phyloP scores from a whole-genome alignment of 2,797 vertebrate species.

The Chromobotia macracanthus region DNA sequence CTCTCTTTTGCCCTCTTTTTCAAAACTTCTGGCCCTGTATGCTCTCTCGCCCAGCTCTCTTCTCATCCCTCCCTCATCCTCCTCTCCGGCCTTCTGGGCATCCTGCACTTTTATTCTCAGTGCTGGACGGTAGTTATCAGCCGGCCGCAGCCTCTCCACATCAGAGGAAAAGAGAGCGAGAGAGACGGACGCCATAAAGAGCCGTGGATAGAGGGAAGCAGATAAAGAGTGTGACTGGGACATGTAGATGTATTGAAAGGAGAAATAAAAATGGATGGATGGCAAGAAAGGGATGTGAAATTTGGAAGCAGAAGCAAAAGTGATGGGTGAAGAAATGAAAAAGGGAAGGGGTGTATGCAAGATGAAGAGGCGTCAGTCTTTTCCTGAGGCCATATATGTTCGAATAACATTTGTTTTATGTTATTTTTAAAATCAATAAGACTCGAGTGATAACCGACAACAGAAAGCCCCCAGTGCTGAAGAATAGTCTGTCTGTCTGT shows the following conservation, averaged over 20 bases:
- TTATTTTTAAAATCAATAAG: neutral
- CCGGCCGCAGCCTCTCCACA: constrained; percentile 51
- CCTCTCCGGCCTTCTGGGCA: constrained; percentile 48
- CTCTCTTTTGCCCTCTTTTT: constrained; percentile 34
- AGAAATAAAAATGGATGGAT: constrained; percentile 3
- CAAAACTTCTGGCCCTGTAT: constrained; percentile 19
- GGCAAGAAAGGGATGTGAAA: constrained; percentile 17
- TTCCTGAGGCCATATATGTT: neutral
- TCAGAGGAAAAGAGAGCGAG: constrained; percentile 18
- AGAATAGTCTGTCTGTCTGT: neutral
- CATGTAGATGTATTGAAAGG: constrained; percentile 7
- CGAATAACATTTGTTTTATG: neutral
- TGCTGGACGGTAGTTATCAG: constrained; percentile 61
- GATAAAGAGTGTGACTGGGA: constrained; percentile 18
- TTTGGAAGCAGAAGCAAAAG: constrained; percentile 24
- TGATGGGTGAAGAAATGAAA: constrained; percentile 19
- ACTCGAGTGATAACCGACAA: neutral
- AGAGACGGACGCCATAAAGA: constrained; percentile 16
- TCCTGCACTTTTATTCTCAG: constrained; percentile 51
- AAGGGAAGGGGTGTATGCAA: constrained; percentile 33
- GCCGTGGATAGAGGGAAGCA: constrained; percentile 25
- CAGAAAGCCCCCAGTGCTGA: neutral
- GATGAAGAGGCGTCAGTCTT: constrained; percentile 25
- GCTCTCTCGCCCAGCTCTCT: constrained; percentile 60
- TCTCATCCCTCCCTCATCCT: constrained; percentile 63